Percentiles rank a stretch among this genome's conserved stretches.
phyloP scores from a whole-genome alignment of 2,797 vertebrate genomes.

The Tinamus major region DNA sequence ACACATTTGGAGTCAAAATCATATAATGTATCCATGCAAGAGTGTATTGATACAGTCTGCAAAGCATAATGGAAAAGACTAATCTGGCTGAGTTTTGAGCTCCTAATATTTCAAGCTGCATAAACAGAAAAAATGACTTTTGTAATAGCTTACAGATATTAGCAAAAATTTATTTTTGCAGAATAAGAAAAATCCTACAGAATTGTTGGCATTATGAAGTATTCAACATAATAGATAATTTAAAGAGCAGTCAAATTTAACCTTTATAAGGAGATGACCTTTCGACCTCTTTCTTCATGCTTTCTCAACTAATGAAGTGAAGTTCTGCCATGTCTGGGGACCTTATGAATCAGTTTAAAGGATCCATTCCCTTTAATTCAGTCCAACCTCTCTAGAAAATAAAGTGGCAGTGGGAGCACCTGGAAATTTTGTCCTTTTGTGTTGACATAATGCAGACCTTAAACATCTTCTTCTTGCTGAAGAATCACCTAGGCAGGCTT shows the following conservation, averaged over 20 bases:
- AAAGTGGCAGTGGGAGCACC: fast-evolving
- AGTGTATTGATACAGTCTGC: not conserved
- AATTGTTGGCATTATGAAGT: not conserved
- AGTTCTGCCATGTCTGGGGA: not conserved
- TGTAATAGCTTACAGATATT: not conserved
- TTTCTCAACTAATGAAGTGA: not conserved
- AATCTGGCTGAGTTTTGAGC: not conserved
- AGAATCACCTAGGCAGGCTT: not conserved
- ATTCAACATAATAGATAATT: not conserved
- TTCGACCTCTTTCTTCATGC: not conserved
- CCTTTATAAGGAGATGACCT: not conserved
- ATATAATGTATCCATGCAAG: not conserved
- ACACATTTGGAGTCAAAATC: not conserved
- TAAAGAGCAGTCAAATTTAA: not conserved
- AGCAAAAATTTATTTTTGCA: not conserved
- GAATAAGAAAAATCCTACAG: not conserved
- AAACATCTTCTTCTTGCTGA: not conserved
- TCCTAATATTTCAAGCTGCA: not conserved
- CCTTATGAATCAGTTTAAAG: not conserved
- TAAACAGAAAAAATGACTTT: not conserved
- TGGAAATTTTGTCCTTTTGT: not conserved
- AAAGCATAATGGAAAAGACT: not conserved
- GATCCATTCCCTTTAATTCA: not conserved
- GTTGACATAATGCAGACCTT: not conserved
- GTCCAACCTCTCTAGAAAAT: not conserved